A percentile compares a stretch with the other conserved stretches of the same genome.
Evolutionary conservation across 1,140 invertebrate genomes (phyloP).

Genomic region (Tetragnatha versicolor): DNA sequence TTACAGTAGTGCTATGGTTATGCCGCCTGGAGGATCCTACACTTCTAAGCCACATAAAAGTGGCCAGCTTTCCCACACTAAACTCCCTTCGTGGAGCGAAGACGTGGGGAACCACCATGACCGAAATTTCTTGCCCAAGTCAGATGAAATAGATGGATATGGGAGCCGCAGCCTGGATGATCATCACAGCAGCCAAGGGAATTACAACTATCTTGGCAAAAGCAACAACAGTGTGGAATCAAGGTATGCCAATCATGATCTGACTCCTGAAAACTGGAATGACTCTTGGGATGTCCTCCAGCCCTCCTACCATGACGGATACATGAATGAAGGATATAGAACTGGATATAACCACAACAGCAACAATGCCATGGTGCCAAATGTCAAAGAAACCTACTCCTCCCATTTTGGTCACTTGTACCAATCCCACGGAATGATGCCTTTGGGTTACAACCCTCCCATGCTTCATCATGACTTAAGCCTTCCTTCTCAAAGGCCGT

Average conservation of each 20-base stretch:
- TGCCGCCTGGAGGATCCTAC: constrained; percentile 2
- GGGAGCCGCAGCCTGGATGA: constrained; percentile 31
- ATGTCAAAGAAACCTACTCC: constrained; percentile 35
- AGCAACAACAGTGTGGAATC: constrained; percentile 22
- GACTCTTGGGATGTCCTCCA: constrained; percentile 39
- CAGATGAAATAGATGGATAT: constrained; percentile 39
- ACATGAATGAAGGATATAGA: constrained; percentile 20
- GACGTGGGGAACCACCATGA: constrained; percentile 22
- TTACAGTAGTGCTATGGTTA: constrained; percentile 14
- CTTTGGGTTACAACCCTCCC: constrained; percentile 18
- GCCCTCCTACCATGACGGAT: constrained; percentile 4
- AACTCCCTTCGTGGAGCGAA: constrained; percentile 51
- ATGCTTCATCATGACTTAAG: constrained; percentile 31
- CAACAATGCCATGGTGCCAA: constrained; percentile 48
- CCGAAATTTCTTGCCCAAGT: constrained; percentile 21
- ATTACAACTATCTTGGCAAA: constrained; percentile 44
- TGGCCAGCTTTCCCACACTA: constrained; percentile 19
- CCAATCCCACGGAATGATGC: constrained; percentile 38
- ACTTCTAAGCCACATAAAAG: constrained; percentile 34
- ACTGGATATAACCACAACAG: constrained; percentile 10
- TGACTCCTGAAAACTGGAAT: constrained; percentile 36
- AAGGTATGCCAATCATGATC: constrained; percentile 24
- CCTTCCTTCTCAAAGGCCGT: constrained; percentile 32
- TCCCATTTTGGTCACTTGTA: constrained; percentile 38
- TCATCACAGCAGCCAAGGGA: constrained; percentile 25